Evolutionary conservation across 1,140 invertebrate species (phyloP), one percentile per base, ranked within the genome.

Genomic region (Nebria ingens): DNA sequence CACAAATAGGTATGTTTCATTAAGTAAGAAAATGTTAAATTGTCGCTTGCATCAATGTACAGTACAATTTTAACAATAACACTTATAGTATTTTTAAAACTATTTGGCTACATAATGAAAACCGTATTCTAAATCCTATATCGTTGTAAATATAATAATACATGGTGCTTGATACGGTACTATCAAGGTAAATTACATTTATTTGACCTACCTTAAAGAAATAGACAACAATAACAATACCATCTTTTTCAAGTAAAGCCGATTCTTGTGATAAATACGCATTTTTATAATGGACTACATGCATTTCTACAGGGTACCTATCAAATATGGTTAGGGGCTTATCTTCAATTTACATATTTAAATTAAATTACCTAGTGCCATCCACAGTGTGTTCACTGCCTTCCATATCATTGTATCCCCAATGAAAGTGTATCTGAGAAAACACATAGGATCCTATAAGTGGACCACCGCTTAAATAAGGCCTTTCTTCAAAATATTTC

Each of bases 371-470:
- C 66, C 71, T 71, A 54, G 68, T 66, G 19, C 81, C 80, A 61
- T 86, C 84, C 1, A 92, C 71, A 0, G 76, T 76, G 64, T 93
- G 90, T 59, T 93, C 90, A 23, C 87, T 90, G 1, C 90, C 90
- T 49, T 76, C 69, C 63, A 77, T 77, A 61, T 85, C 78, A 40
- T 80, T 76, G 13, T 70, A 61, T 1, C 88, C 87, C 87, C 89
- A 93, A 66, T 93, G 90, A 56, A 92, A 84, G 70, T 93, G 89
- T 38, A 90, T 71, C 65, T 89, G 86, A 0, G 80, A 79, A 49
- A 91, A 79, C 0, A 79, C 66, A 59, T 87, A 89, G 57, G 76
- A 79, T 2, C 76, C 77, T 1, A 68, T 60, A 52, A 88, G 72
- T 0, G 81, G 81, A 1, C 85, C 84, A 2, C 76, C 78, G 25